Percentiles rank a stretch among this genome's conserved stretches.
phyloP scores from a whole-genome alignment of 2,888 invertebrate species.

The Idaea biselata region DNA sequence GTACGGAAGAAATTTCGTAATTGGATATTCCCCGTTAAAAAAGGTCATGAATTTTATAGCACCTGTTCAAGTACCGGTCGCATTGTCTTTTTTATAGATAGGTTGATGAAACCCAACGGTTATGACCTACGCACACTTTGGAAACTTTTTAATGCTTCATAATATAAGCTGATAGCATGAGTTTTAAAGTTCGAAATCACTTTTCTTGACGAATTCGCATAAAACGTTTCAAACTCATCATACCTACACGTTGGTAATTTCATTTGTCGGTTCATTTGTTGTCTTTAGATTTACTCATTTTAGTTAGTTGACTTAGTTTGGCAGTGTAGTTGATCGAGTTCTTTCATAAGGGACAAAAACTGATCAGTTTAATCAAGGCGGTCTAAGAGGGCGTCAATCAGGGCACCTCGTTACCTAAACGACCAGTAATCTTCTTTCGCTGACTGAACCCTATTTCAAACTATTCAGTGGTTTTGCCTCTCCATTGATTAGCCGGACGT shows the following conservation, averaged over 20 bases:
- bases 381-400: slow-evolving; percentile 65
- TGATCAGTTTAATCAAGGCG: slow-evolving; percentile 74
- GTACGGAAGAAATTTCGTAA: background rate
- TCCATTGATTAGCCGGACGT: slow-evolving; percentile 37
- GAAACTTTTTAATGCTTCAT: slow-evolving; percentile 31
- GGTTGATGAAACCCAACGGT: slow-evolving; percentile 16
- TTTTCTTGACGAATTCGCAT: slow-evolving; percentile 32
- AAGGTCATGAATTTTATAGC: background rate
- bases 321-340: slow-evolving; percentile 58
- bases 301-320: slow-evolving; percentile 34
- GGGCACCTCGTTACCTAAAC: slow-evolving; percentile 69
- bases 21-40: background rate
- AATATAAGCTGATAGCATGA: slow-evolving; percentile 28
- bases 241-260: slow-evolving; percentile 25
- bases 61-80: slow-evolving; percentile 6
- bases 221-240: slow-evolving; percentile 30
- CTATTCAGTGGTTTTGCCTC: slow-evolving; percentile 40
- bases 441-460: slow-evolving; percentile 68
- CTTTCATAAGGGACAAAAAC: slow-evolving; percentile 69
- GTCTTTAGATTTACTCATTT: slow-evolving; percentile 38
- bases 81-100: slow-evolving; percentile 16
- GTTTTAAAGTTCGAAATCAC: slow-evolving; percentile 31
- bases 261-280: slow-evolving; percentile 20
- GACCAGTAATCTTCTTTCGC: slow-evolving; percentile 71
- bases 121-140: slow-evolving; percentile 25